A percentile compares a stretch with the other conserved stretches of the same genome.
These are phyloP conservation scores for Phylloscopus whistleri DNA, from an alignment of 2,113 vertebrate species.

Conservation along the genomic window DNA sequence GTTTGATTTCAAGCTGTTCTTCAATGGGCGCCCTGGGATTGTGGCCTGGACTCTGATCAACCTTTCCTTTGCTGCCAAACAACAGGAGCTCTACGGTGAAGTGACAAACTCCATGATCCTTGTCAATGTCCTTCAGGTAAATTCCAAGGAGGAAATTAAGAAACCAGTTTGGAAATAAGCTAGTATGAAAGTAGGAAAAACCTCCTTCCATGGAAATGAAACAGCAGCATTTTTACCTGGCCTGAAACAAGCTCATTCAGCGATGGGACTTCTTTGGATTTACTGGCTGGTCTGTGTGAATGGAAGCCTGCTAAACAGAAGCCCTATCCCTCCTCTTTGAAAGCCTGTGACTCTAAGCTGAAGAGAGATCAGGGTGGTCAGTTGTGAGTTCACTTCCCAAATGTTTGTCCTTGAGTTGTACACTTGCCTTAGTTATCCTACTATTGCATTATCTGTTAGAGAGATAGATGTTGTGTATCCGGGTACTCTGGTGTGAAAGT, in stretches of 20 bases:
- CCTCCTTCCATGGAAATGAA: background rate
- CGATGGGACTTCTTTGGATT: background rate
- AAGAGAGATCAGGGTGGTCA: background rate
- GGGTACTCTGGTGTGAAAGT: no score
- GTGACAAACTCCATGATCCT: slow-evolving; percentile 95
- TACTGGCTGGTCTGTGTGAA: background rate
- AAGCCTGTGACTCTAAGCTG: background rate
- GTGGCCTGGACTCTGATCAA: slow-evolving; percentile 96
- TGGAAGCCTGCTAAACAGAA: background rate
- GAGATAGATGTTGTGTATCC: background rate
- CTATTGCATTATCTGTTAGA: background rate
- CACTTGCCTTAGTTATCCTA: background rate
- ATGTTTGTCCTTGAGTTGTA: background rate
- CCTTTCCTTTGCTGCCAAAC: slow-evolving; percentile 92
- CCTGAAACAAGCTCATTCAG: background rate
- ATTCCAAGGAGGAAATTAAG: background rate
- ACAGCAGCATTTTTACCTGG: background rate
- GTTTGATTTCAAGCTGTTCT: slow-evolving; percentile 99
- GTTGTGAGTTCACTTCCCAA: background rate
- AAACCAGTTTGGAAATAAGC: background rate
- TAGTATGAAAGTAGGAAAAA: background rate
- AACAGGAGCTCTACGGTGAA: slow-evolving; percentile 85
- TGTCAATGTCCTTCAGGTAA: slow-evolving; percentile 92
- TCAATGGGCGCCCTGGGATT: slow-evolving; percentile 94
- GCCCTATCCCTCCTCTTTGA: background rate